Base-by-base conservation (phyloP, 35 echinoderm and acorn worm genomes). In the Acanthaster planci region DNA sequence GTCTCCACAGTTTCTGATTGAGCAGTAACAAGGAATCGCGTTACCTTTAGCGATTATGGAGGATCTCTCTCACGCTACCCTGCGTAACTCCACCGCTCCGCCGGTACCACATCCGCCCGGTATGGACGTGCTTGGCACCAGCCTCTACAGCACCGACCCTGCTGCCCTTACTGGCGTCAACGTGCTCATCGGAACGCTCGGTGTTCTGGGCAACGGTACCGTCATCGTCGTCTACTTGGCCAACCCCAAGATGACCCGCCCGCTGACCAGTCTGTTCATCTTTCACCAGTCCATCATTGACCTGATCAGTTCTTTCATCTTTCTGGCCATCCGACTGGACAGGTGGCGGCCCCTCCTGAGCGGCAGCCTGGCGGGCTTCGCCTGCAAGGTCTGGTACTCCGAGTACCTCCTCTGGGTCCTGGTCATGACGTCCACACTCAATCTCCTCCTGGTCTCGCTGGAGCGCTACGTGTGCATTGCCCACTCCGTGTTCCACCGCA, bases 281-380 rank as follows among this genome's bases (percentile, higher is more conserved):
- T 78, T 87, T 51, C 67, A 87, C 21, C 85, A 87, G 52, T 87
- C 85, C 40, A 21, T 77, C 19, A 87, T 87, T 39, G 85, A 87
- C 52, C 8, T 87, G 27, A 7, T 38, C 37, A 78, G 19, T 23
- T 79, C 68, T 32, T 56, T 38, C 60, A 34, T 37, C 19, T 36
- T 60, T 21, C 1, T 79, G 77, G 19, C 72, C 16, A 52, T 87
- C 53, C 27, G 53, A 17, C 40, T 38, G 31, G 37, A 77, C 51
- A 40, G 54, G 38, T 55, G 85, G 23, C 22, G 85, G 19, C 32
- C 40, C 12, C 15, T 47, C 38, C 37, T 78, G 51, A 55, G 19
- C 7, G 16, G 34, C 38, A 6, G 47, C 19, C 1, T 29, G 14
- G 79, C 40, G 22, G 39, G 35, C 19, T 35, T 89, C 37, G 26